Base-by-base conservation (phyloP, 1,140 invertebrate genomes). In the Drosophila varians region DNA sequence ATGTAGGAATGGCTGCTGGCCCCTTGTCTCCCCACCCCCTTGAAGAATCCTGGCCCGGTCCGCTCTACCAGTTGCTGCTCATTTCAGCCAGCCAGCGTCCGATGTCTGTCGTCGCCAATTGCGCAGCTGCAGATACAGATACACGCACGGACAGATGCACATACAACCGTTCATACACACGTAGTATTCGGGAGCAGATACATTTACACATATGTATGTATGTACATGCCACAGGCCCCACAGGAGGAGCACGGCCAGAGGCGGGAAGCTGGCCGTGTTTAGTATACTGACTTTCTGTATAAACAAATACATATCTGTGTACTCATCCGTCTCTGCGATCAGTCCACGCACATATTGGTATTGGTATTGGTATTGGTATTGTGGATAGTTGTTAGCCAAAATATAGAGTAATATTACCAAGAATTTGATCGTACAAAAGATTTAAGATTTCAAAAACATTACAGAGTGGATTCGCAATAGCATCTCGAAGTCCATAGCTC, bases 31-130 rank as follows among this genome's bases (percentile, higher is more conserved):
- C 19, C 16, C 12, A 21, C 8, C 21, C 25, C 40, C 7, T 12
- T 11, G 14, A 16, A 31, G 28, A 31, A n/a, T 40, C n/a, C 38
- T 18, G 21, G 40, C 31, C 25, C 52, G 36, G 23, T 31, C 51
- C 28, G 49, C 61, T 36, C 53, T 65, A 53, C 56, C 55, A 49
- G 47, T 73, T 57, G 42, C 60, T 60, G 75, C 36, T 47, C 70
- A 65, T 74, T 70, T 74, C 71, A 74, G 66, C 66, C 31, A 69
- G 51, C 28, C 70, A 71, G 70, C 80, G 83, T 61, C 72, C 79
- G 76, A 66, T 76, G 76, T 86, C 80, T 86, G 80, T 84, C 80
- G 80, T 84, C 80, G 80, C 80, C 82, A 86, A 86, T 75, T 76
- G 72, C 80, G 79, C 79, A 84, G 79, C 79, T 84, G 79, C 74